Evolutionary conservation across 1,140 invertebrate genomes (phyloP).

Genomic region (Arctopsyche grandis): DNA sequence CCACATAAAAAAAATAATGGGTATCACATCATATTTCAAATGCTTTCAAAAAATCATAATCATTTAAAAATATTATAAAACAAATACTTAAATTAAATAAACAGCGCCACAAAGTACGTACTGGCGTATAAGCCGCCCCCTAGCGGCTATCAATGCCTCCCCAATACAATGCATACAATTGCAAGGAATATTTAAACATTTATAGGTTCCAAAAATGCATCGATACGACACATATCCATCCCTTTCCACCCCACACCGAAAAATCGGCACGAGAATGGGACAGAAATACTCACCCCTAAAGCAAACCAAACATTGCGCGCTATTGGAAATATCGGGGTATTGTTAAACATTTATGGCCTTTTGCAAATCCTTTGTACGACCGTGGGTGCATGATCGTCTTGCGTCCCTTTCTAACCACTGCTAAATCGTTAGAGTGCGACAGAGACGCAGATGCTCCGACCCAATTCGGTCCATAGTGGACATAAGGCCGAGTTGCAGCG

Average conservation of each 20-base stretch:
- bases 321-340: constrained; percentile 55
- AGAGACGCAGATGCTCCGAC: constrained; percentile 23
- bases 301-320: constrained; percentile 37
- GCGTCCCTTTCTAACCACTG: not conserved
- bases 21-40: too few species aligned
- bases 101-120: not conserved
- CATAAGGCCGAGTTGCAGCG: constrained; percentile 45
- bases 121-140: constrained; percentile 32
- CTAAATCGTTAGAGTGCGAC: constrained; percentile 7
- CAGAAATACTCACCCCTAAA: constrained; percentile 41
- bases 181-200: constrained; percentile 55
- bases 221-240: constrained; percentile 34
- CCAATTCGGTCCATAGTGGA: constrained; percentile 35
- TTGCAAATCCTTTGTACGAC: constrained; percentile 51
- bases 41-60: not conserved
- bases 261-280: constrained; percentile 19
- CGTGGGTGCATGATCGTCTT: constrained; percentile 25
- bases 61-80: not conserved
- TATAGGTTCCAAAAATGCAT: constrained; percentile 43
- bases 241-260: constrained; percentile 34
- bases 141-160: constrained; percentile 49
- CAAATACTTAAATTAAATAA: not conserved
- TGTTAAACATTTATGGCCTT: constrained; percentile 55
- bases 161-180: constrained; percentile 55
- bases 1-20: too few species aligned